Percentiles rank a stretch among this genome's conserved stretches.
phyloP scores from a whole-genome alignment of 2,888 invertebrate species.

The Ptilodon capucinus region DNA sequence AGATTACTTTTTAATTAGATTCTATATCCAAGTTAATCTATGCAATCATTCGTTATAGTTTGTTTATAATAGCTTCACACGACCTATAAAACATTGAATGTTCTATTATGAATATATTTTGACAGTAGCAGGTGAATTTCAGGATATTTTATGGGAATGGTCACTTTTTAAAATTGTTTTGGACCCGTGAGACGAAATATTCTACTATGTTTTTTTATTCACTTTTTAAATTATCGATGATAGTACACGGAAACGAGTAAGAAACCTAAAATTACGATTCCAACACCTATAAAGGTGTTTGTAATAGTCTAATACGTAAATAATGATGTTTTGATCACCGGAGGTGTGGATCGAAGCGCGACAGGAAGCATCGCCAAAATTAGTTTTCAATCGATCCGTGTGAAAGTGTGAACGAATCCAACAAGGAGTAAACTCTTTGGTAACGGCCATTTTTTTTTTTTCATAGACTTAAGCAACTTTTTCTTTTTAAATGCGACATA shows the following conservation, averaged over 20 bases:
- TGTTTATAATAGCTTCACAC: not conserved
- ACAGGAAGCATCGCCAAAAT: slow-evolving; percentile 54
- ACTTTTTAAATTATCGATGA: not conserved
- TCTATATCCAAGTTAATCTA: not conserved
- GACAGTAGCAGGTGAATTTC: not conserved
- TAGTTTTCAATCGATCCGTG: slow-evolving; percentile 41
- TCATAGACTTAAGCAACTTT: not conserved
- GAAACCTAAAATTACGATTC: slow-evolving; percentile 8
- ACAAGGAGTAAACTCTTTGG: slow-evolving; percentile 12
- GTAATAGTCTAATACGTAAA: slow-evolving; percentile 50
- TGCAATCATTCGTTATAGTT: not conserved
- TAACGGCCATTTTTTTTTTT: slow-evolving; percentile 7
- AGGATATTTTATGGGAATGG: too few relatives aligned
- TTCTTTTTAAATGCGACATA: not conserved
- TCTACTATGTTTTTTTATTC: too few relatives aligned
- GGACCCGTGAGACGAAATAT: too few relatives aligned
- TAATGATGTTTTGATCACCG: slow-evolving; percentile 68
- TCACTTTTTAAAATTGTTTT: too few relatives aligned
- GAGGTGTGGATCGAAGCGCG: slow-evolving; percentile 38
- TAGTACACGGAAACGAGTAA: not conserved
- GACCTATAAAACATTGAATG: not conserved
- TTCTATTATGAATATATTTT: not conserved
- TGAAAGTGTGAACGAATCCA: slow-evolving; percentile 15
- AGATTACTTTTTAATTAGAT: not conserved
- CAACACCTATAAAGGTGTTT: slow-evolving; percentile 19